Base-by-base conservation (phyloP, 2,888 invertebrate genomes). In the Protodeltote pygarga region DNA sequence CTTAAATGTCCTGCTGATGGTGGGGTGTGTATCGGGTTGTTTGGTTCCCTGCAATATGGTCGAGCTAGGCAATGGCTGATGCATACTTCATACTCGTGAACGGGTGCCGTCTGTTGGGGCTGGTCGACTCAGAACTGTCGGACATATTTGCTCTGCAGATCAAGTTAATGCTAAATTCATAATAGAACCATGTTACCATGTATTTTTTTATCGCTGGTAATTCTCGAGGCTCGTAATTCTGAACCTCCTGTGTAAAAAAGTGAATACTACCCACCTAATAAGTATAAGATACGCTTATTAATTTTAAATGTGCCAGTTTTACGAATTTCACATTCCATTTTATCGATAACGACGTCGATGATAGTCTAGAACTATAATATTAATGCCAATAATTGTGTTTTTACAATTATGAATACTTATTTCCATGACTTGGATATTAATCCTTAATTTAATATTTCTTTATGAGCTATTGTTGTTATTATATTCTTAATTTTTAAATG, bases 11-110 rank as follows among this genome's bases (percentile, higher is more conserved):
- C 11, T 37, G 27, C 9, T 37, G 11, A 15, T 11, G 37, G 37
- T 41, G 20, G 55, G 40, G 35, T 10, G 6, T 38, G 55, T 33
- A 8, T 41, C 11, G 24, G 40, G 40, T 37, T 40, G 20, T 47
- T 28, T 3, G 24, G 35, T 32, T 55, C 55, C 33, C 28, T 41
- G 11, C 11, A 38, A 41, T 6, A 47, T 47, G 55, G 33, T 48
- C 32, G 55, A 54, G 48, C 19, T 33, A 13, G 20, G 3, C 25
- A 47, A 5, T 13, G n/a, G 47, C 47, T 54, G 39, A 54, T 32
- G 25, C 27, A 35, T 20, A 39, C 35, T 25, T 46, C 31, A 34
- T 29, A n/a, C 25, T 48, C 23, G 34, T 53, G 39, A 54, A 40
- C 32, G 47, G 24, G 48, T 41, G 37, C 57, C 6, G 13, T 48